Evolutionary conservation across 2,797 vertebrate species (phyloP).

Genomic region (Lindbergichthys nudifrons): DNA sequence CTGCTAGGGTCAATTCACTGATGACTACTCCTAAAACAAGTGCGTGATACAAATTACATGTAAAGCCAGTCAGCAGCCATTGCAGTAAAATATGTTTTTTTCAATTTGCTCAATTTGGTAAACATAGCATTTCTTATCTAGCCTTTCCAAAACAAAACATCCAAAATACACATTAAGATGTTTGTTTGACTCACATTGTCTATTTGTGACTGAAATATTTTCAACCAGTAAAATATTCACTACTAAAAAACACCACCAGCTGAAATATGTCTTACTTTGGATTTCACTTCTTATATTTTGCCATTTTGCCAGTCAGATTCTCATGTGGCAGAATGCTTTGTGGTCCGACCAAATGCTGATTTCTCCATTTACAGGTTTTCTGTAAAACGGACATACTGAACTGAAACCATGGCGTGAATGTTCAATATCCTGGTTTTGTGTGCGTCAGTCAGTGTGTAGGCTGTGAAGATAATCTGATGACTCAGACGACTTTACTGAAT

Average conservation of each 20-base stretch:
- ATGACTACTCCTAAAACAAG: not conserved
- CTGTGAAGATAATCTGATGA: conserved; percentile 15
- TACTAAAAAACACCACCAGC: too few relatives aligned
- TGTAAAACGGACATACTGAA: conserved; percentile 32
- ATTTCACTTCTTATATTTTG: not conserved
- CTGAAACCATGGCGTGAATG: conserved; percentile 32
- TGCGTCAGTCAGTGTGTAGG: conserved; percentile 4
- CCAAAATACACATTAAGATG: too few relatives aligned
- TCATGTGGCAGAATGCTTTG: not conserved
- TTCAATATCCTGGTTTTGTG: conserved; percentile 1
- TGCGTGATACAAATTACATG: not conserved
- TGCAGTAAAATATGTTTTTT: too few relatives aligned
- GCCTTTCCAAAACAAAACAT: too few relatives aligned
- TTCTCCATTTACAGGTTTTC: conserved; percentile 16
- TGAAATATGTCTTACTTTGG: not conserved
- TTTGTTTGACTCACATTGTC: too few relatives aligned
- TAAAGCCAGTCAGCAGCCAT: too few relatives aligned
- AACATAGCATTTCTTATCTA: too few relatives aligned
- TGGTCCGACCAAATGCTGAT: conserved; percentile 21
- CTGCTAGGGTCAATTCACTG: not conserved
- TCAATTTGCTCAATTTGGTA: too few relatives aligned
- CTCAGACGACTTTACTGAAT: conserved; percentile 15
- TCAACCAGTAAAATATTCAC: too few relatives aligned
- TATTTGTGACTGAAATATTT: too few relatives aligned
- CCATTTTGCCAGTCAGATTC: not conserved